Evolutionary conservation across 2,888 invertebrate genomes (phyloP).

Genomic region (Andrena fulva): DNA sequence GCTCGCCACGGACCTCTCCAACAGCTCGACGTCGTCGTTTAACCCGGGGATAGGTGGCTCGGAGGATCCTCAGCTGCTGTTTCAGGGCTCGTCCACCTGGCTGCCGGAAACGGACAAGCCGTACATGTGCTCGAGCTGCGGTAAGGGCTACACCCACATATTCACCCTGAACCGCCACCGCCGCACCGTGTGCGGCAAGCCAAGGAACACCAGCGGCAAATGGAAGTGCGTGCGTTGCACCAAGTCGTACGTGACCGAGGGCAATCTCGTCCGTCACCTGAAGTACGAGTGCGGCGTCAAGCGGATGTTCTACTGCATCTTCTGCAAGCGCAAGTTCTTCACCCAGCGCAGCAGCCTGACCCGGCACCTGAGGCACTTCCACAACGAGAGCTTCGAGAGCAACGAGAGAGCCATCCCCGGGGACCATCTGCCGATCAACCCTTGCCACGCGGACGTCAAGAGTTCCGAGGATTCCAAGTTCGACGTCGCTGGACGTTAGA

Average conservation of each 20-base stretch:
- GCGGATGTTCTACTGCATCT: conserved; percentile 86
- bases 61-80: conserved; percentile 3
- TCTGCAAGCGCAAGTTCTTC: conserved; percentile 76
- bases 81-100: conserved; percentile 41
- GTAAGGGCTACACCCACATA: conserved; percentile 69
- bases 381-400: conserved; percentile 59
- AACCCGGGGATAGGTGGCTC: conserved; percentile 6
- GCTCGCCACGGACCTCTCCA: conserved; percentile 11
- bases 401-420: background rate
- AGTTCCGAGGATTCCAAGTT: conserved; percentile 6
- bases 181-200: conserved; percentile 70
- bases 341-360: conserved; percentile 76
- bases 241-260: conserved; percentile 73
- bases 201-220: conserved; percentile 57
- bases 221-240: conserved; percentile 75
- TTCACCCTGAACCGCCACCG: conserved; percentile 74
- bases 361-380: conserved; percentile 76
- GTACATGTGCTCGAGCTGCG: conserved; percentile 69
- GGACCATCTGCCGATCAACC: conserved; percentile 16
- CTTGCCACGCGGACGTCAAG: conserved; percentile 14
- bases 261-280: conserved; percentile 85
- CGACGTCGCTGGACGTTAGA: background rate
- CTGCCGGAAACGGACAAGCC: conserved; percentile 68
- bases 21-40: conserved; percentile 18
- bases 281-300: conserved; percentile 90